Conservation (phyloP, 2,888 invertebrate genomes). For the Micoletzkya japonica region DNA sequence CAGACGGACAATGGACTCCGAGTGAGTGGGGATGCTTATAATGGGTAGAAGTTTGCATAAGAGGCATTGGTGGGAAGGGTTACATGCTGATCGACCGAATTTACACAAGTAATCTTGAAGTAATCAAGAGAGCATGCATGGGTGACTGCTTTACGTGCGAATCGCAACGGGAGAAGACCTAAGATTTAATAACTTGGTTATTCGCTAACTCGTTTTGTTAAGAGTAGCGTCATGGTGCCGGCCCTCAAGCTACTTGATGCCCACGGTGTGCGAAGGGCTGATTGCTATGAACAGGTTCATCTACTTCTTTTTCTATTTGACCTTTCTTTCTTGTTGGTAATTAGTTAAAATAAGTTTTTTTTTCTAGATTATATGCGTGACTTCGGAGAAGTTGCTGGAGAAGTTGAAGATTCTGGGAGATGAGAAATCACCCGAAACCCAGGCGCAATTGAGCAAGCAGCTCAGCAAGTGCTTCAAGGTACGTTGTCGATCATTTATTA, state of each 20-base stretch:
- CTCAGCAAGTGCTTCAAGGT: slow-evolving; percentile 81
- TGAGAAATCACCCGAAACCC: too few relatives aligned
- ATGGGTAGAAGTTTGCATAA: too few relatives aligned
- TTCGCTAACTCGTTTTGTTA: neutral
- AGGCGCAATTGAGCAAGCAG: too few relatives aligned
- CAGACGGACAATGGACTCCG: slow-evolving; percentile 83
- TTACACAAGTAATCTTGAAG: neutral
- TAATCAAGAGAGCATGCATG: neutral
- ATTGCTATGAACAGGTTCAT: slow-evolving; percentile 90
- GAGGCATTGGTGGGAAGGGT: neutral
- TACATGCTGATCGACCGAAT: neutral
- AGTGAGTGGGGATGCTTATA: too few relatives aligned
- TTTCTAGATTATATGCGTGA: neutral
- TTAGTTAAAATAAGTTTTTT: neutral
- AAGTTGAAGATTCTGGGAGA: too few relatives aligned
- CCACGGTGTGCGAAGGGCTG: slow-evolving; percentile 86
- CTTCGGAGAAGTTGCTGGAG: slow-evolving; percentile 72
- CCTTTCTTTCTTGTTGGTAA: neutral
- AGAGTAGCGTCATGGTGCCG: slow-evolving; percentile 70
- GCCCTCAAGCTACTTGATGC: slow-evolving; percentile 88
- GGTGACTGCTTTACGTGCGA: too few relatives aligned
- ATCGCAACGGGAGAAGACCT: neutral
- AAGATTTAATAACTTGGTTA: neutral
- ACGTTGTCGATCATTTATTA: too few relatives aligned
- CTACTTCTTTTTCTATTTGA: neutral